phyloP scores from a whole-genome alignment of 1,140 invertebrate species.

The Drosophila pectinifera region DNA sequence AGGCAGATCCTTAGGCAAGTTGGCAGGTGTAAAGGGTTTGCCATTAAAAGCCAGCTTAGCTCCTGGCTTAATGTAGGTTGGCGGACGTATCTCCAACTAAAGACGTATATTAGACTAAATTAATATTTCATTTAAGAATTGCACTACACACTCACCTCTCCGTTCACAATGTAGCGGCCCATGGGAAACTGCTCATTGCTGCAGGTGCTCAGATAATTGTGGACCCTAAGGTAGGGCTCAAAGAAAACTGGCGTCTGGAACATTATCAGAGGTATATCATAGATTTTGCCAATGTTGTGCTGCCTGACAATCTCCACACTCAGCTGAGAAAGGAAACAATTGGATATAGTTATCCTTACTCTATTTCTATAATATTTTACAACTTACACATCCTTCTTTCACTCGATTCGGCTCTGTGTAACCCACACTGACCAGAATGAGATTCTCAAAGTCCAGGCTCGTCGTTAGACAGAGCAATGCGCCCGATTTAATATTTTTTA shows the following conservation, averaged over 20 bases:
- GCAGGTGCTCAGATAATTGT: slow-evolving; percentile 87
- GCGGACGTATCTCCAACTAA: slow-evolving; percentile 33
- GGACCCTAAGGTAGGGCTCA: slow-evolving; percentile 88
- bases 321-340: slow-evolving; percentile 76
- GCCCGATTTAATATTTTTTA: slow-evolving; percentile 88
- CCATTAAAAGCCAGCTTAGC: slow-evolving; percentile 27
- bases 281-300: slow-evolving; percentile 83
- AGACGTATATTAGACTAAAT: not conserved
- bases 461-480: slow-evolving; percentile 90
- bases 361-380: not conserved
- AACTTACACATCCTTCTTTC: slow-evolving; percentile 85
- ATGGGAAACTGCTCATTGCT: slow-evolving; percentile 87
- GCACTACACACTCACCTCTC: slow-evolving; percentile 81
- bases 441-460: slow-evolving; percentile 88
- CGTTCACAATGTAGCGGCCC: slow-evolving; percentile 88
- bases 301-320: slow-evolving; percentile 85
- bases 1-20: slow-evolving; percentile 6
- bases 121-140: not conserved
- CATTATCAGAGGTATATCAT: slow-evolving; percentile 86
- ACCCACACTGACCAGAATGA: slow-evolving; percentile 89
- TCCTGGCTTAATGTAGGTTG: slow-evolving; percentile 34
- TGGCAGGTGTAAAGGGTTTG: slow-evolving; percentile 15
- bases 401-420: slow-evolving; percentile 86
- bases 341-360: not conserved
- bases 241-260: slow-evolving; percentile 89